A percentile compares a stretch with the other conserved stretches of the same genome.
phyloP scores from a whole-genome alignment of 2,888 invertebrate species.

The Tenodera sinensis region DNA sequence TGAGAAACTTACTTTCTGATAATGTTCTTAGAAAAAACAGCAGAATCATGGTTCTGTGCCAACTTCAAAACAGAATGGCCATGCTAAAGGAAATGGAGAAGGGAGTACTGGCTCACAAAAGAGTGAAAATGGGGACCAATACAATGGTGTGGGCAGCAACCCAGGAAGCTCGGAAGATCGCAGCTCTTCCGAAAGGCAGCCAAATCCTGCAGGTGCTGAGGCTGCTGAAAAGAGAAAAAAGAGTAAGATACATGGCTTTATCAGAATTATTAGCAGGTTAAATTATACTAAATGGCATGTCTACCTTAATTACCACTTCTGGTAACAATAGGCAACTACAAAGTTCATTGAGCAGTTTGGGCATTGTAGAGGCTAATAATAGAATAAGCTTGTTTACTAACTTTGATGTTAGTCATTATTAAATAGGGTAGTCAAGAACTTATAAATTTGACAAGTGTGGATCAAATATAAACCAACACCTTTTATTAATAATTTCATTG shows the following conservation, averaged over 20 bases:
- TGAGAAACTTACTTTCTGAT: not conserved
- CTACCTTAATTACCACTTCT: too few species aligned
- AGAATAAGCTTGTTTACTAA: too few species aligned
- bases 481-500: too few species aligned
- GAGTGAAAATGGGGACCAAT: conserved; percentile 42
- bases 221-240: conserved; percentile 48
- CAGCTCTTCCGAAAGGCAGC: not conserved
- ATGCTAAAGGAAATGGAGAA: conserved; percentile 8
- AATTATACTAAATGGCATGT: too few species aligned
- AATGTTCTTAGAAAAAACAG: conserved; percentile 24
- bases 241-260: conserved; percentile 35
- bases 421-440: too few species aligned
- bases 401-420: too few species aligned
- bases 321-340: too few species aligned
- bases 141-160: not conserved
- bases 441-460: too few species aligned
- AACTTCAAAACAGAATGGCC: conserved; percentile 29
- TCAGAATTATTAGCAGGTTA: not conserved
- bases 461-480: too few species aligned
- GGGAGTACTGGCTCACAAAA: not conserved
- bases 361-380: too few species aligned
- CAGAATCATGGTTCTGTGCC: not conserved
- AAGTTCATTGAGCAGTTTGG: too few species aligned
- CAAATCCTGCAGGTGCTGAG: conserved; percentile 35
- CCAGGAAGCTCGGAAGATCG: not conserved